Evolutionary conservation across 2,113 vertebrate genomes (phyloP).

Genomic region (Lonchura striata): DNA sequence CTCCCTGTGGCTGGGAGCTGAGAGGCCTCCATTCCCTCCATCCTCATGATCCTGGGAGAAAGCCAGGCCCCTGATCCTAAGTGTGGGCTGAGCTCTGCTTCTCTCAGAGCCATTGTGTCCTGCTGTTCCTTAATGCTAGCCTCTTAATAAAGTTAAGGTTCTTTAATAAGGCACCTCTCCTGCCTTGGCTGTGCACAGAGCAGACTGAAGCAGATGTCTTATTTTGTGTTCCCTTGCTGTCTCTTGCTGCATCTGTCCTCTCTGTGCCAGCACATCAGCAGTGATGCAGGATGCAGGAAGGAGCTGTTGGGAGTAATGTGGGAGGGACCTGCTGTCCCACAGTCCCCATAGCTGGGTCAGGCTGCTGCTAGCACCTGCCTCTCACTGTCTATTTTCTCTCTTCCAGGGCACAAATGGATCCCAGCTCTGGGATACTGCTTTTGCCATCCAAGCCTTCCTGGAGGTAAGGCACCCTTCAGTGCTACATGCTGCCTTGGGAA

Average conservation of each 20-base stretch:
- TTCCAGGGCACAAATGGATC: conserved; percentile 93
- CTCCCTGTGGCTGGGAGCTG: not conserved
- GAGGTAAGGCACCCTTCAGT: conserved; percentile 77
- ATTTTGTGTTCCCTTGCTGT: not conserved
- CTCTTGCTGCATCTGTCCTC: not conserved
- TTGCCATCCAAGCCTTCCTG: conserved; percentile 90
- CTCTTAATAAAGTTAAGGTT: too few relatives aligned
- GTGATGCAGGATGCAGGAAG: not conserved
- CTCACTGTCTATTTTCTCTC: not conserved
- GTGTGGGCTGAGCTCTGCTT: not conserved
- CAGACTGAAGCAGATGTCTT: not conserved
- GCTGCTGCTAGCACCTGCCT: not conserved
- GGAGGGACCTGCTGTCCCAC: not conserved
- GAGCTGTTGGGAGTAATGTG: not conserved
- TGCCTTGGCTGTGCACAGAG: not conserved
- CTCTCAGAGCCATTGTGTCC: not conserved
- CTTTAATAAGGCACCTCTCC: not conserved
- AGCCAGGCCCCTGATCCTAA: not conserved
- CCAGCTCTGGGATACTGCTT: conserved; percentile 94
- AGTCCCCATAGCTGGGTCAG: not conserved
- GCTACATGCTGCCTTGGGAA: not conserved
- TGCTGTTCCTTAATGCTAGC: not conserved
- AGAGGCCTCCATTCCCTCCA: not conserved
- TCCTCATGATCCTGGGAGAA: not conserved
- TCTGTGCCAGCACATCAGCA: not conserved